Conservation (phyloP, 2,113 vertebrate genomes). For the Lycocorax pyrrhopterus region DNA sequence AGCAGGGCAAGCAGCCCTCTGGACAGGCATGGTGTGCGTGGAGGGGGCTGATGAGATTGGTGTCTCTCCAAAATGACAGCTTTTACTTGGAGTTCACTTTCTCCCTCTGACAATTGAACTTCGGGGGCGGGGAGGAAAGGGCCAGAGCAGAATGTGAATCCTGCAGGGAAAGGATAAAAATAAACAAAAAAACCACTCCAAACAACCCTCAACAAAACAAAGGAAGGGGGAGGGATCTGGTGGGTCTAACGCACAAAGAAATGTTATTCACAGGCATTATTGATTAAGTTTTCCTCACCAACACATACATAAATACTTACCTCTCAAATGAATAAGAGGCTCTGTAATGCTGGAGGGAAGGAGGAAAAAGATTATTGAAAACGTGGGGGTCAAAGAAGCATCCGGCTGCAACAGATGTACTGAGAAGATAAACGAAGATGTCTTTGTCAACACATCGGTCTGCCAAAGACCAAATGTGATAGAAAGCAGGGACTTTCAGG, state of each 20-base stretch:
- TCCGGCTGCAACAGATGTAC: constrained; percentile 27
- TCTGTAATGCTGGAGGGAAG: constrained; percentile 16
- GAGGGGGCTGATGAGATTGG: not conserved
- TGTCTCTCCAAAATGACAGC: not conserved
- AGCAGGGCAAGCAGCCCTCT: not conserved
- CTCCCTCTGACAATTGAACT: not conserved
- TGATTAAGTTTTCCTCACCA: constrained; percentile 45
- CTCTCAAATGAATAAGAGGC: constrained; percentile 22
- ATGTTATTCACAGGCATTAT: constrained; percentile 35
- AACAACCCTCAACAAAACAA: not conserved
- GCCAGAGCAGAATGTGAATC: not conserved
- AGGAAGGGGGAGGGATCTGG: not conserved
- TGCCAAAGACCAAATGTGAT: constrained; percentile 14
- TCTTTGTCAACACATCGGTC: constrained; percentile 6
- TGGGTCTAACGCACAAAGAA: constrained; percentile 10
- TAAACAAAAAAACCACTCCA: not conserved
- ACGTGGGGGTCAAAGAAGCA: constrained; percentile 51
- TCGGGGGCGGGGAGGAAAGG: not conserved
- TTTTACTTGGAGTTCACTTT: not conserved
- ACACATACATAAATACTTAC: constrained; percentile 27
- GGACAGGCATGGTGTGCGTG: too few relatives aligned
- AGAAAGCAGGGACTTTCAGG: not conserved
- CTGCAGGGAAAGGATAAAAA: not conserved
- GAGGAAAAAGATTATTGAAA: constrained; percentile 56
- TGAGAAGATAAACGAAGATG: constrained; percentile 37